Percentiles rank a stretch among this genome's conserved stretches.
phyloP scores from a whole-genome alignment of 2,113 vertebrate genomes.

The Pelecanoides urinatrix region DNA sequence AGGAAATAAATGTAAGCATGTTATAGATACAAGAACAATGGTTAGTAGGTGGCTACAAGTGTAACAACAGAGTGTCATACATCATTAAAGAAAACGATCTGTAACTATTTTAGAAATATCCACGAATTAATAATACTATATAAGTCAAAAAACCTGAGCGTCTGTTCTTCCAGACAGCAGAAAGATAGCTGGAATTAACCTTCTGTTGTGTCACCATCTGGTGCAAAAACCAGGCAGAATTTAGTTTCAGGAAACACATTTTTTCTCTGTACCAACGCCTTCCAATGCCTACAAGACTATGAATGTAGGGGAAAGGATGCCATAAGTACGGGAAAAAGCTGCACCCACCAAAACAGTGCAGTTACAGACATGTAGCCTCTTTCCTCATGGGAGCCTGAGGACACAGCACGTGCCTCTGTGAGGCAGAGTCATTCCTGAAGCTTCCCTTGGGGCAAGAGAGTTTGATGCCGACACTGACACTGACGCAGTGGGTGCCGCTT shows the following conservation, averaged over 20 bases:
- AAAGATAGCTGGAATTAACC: background rate
- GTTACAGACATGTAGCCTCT: background rate
- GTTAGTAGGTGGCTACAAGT: background rate
- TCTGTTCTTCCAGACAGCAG: background rate
- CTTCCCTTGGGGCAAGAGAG: background rate
- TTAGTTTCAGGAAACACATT: background rate
- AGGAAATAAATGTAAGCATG: background rate
- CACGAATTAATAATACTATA: background rate
- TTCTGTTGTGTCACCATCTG: background rate
- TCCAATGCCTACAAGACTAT: background rate
- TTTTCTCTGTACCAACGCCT: background rate
- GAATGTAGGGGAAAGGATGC: background rate
- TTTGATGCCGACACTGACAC: fast-evolving
- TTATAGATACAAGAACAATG: background rate
- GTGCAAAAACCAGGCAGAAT: background rate
- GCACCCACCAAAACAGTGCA: background rate
- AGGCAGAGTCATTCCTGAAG: background rate
- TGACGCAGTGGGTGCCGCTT: fast-evolving
- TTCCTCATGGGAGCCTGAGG: background rate
- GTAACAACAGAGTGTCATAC: background rate
- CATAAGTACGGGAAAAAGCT: background rate
- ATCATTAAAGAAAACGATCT: background rate
- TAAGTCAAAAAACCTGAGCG: background rate
- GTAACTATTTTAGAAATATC: background rate
- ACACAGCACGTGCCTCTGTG: background rate